Evolutionary conservation across 2,888 invertebrate genomes (phyloP), one percentile per base, ranked within the genome.

Genomic region (Microplitis deprimator): DNA sequence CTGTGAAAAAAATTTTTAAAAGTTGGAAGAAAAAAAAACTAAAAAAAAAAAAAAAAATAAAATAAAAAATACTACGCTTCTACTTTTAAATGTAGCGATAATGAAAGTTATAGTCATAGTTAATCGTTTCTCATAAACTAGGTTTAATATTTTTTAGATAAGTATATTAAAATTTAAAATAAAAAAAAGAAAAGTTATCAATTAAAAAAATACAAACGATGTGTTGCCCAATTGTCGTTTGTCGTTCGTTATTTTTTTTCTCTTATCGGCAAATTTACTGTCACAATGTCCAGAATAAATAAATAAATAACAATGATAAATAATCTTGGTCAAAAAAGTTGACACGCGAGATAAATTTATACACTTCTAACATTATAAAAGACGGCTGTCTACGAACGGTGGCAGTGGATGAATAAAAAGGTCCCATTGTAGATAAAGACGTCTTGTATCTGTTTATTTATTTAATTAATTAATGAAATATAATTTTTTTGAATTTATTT

Each of bases 11-110:
- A 82, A 82, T 80, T 78, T 81, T 81, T 79, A 81, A 79, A 80
- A 81, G 20, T 68, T 62, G 17, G 77, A 81, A 59, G 17, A 29
- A 40, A 61, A 29, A 41, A 76, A 72, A 41, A 17, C 50, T 40
- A n/a, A 70, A 80, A 81, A 77, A 76, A 76, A 39, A 50, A 50
- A 29, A 62, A 80, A 81, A 79, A 20, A 20, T 1, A 20, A 79
- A 79, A 81, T 80, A 73, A 81, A 84, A 86, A 84, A 84, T 85
- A 86, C 84, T 87, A 87, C 87, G 87, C 87, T 87, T 87, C 83
- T 87, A 87, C 87, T 87, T 82, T 87, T 87, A 87, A 87, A 87
- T 84, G 80, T 87, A 87, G 85, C 85, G 82, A 85, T 85, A 86
- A 86, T 84, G 82, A 87, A 86, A 84, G 85, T 83, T 81, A 84